These are phyloP conservation scores for Xiphias gladius DNA, from an alignment of 2,113 vertebrate species.

Conservation along the genomic window DNA sequence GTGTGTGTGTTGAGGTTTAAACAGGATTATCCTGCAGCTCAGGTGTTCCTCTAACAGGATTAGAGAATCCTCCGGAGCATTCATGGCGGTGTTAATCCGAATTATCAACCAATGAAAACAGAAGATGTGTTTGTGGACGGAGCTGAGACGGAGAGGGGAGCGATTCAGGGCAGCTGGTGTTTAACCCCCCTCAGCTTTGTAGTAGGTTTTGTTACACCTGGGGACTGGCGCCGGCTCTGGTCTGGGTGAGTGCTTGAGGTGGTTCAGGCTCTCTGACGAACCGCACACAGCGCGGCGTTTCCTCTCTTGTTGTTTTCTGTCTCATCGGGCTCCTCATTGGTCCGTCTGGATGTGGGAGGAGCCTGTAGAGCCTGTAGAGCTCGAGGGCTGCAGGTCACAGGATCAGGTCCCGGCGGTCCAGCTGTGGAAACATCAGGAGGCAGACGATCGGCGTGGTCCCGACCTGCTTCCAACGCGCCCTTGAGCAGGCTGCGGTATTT, in stretches of 20 bases:
- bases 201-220: no score
- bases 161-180: conserved; percentile 6
- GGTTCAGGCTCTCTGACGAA: no score
- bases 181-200: neutral
- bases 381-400: neutral
- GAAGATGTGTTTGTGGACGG: conserved; percentile 60
- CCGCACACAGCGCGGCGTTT: no score
- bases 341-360: neutral
- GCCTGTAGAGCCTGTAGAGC: neutral
- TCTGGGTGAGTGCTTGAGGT: neutral
- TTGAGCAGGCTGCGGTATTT: neutral
- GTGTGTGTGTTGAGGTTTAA: conserved; percentile 26
- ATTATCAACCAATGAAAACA: conserved; percentile 70
- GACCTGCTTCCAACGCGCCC: no score
- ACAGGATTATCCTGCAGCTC: conserved; percentile 80
- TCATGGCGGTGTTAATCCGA: conserved; percentile 65
- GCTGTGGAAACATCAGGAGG: no score
- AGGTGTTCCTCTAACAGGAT: conserved; percentile 84
- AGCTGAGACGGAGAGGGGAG: conserved; percentile 15
- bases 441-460: no score
- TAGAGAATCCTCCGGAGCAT: conserved; percentile 71
- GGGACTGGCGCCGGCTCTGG: neutral
- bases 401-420: no score
- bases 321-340: neutral
- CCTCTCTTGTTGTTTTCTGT: no score